A percentile compares a stretch with the other conserved stretches of the same genome.
Evolutionary conservation across 2,113 vertebrate genomes (phyloP).

Genomic region (Garra rufa): DNA sequence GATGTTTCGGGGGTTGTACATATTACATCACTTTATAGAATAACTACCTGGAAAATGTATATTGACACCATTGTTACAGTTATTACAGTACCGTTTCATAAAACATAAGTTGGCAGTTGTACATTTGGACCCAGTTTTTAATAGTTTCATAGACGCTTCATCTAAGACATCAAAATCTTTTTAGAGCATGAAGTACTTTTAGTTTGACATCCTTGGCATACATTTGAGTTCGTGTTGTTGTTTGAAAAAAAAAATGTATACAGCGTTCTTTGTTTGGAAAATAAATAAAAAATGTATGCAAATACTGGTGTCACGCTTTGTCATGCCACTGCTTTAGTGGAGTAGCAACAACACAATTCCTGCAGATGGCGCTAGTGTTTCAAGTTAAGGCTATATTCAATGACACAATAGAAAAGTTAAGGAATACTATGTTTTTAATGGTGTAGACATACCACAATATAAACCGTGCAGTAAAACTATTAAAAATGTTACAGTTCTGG

Average conservation of each 20-base stretch:
- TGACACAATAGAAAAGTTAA: background rate
- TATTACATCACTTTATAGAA: slow-evolving; percentile 41
- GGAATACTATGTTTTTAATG: background rate
- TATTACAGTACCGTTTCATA: background rate
- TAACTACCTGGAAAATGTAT: slow-evolving; percentile 45
- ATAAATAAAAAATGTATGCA: slow-evolving; percentile 57
- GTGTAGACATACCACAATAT: background rate
- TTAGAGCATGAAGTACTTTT: slow-evolving; percentile 63
- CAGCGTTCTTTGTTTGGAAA: slow-evolving; percentile 57
- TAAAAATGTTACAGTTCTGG: too few relatives aligned
- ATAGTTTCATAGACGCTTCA: slow-evolving; percentile 47
- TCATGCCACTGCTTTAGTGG: background rate
- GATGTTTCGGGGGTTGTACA: slow-evolving; percentile 48
- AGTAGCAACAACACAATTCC: background rate
- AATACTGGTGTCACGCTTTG: slow-evolving; percentile 1
- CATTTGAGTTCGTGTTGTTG: slow-evolving; percentile 57
- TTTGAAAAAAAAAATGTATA: slow-evolving; percentile 53
- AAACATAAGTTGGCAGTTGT: slow-evolving; percentile 37
- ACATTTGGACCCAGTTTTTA: slow-evolving; percentile 48
- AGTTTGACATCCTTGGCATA: slow-evolving; percentile 57
- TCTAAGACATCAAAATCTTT: slow-evolving; percentile 46
- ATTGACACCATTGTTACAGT: background rate
- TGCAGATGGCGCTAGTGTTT: slow-evolving; percentile 21
- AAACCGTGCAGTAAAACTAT: too few relatives aligned
- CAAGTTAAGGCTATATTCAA: background rate